Conservation (phyloP, 2,888 invertebrate species). For the Lydus trimaculatus region DNA sequence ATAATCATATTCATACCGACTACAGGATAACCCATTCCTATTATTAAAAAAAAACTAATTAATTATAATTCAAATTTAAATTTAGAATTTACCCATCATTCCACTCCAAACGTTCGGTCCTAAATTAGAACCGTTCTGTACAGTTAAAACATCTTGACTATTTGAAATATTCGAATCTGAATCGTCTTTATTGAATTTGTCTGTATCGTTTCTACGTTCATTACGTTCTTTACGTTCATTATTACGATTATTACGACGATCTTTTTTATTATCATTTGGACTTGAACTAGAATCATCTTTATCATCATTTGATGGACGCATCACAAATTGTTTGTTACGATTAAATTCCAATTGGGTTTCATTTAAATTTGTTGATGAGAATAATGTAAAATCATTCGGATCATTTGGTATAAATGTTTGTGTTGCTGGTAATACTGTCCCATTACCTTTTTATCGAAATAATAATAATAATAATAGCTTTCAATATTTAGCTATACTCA, state of each 20-base stretch:
- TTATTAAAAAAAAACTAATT: conserved; percentile 18
- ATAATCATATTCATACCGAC: conserved; percentile 69
- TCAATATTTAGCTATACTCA: neutral
- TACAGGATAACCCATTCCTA: conserved; percentile 62
- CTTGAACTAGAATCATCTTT: conserved; percentile 59
- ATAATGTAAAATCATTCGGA: conserved; percentile 32
- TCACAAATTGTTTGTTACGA: conserved; percentile 66
- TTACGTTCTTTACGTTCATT: conserved; percentile 29
- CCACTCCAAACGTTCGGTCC: conserved; percentile 57
- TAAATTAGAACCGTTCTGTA: conserved; percentile 46
- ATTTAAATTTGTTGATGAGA: conserved; percentile 58
- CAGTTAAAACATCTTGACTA: conserved; percentile 48
- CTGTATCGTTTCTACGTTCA: conserved; percentile 60
- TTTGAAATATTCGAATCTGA: conserved; percentile 60
- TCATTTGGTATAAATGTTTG: conserved; percentile 26
- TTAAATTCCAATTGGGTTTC: conserved; percentile 71
- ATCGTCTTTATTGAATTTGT: conserved; percentile 56
- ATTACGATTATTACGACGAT: conserved; percentile 24
- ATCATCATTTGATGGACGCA: conserved; percentile 56
- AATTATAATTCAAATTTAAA: neutral
- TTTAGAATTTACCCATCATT: conserved; percentile 51
- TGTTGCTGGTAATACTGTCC: conserved; percentile 22
- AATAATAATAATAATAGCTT: neutral
- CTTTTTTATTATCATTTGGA: conserved; percentile 49
- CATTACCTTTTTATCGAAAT: conserved; percentile 27